These are phyloP conservation scores for Hydra vulgaris DNA, from an alignment of 30 jellyfish, hydroid and myxozoan genomes.

Conservation along the genomic window DNA sequence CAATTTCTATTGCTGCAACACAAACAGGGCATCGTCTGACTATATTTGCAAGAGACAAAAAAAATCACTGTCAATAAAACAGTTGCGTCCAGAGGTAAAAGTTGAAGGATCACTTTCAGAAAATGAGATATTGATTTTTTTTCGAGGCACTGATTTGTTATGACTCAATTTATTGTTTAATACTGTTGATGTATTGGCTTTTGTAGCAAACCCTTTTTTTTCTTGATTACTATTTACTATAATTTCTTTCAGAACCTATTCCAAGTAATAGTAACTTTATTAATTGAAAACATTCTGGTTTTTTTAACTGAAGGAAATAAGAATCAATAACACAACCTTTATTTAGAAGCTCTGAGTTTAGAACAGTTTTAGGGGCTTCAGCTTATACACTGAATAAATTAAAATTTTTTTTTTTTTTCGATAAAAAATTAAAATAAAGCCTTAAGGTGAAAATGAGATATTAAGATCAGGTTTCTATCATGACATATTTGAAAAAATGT, in stretches of 20 bases:
- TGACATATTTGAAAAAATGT: neutral
- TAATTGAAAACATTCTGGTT: neutral
- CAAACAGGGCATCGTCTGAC: too few relatives aligned
- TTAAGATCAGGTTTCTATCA: neutral
- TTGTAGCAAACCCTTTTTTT: neutral
- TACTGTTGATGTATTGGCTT: neutral
- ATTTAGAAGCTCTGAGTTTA: neutral
- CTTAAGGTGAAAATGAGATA: neutral
- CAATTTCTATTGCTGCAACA: too few relatives aligned
- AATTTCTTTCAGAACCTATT: neutral
- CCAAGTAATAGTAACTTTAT: neutral
- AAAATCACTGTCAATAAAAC: too few relatives aligned
- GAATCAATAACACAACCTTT: neutral
- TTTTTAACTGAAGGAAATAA: too few relatives aligned
- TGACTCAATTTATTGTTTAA: neutral
- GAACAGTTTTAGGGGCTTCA: neutral
- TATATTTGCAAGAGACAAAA: too few relatives aligned
- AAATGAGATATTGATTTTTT: neutral
- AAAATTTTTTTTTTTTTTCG: too few relatives aligned
- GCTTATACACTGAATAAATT: too few relatives aligned
- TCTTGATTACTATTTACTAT: neutral
- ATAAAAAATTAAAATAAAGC: too few relatives aligned
- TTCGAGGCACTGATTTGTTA: neutral
- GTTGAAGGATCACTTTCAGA: neutral
- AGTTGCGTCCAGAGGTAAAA: neutral